These are phyloP conservation scores for Bradypus variegatus DNA, from an alignment of 2,797 vertebrate genomes.

Conservation along the genomic window DNA sequence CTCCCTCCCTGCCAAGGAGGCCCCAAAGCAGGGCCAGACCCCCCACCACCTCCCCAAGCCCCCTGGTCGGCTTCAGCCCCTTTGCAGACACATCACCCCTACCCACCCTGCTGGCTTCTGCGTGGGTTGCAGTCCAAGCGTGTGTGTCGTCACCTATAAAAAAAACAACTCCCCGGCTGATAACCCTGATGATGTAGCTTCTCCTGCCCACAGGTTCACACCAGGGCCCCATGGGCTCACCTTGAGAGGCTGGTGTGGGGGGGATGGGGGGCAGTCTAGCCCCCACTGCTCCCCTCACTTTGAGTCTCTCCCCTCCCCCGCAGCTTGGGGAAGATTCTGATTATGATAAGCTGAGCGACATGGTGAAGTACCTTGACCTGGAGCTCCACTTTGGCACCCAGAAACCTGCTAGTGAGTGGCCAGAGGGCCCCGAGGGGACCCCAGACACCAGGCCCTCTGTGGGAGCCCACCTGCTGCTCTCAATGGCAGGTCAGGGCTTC, in stretches of 20 bases:
- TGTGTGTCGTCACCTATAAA: background rate
- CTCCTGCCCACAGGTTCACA: background rate
- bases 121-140: no score
- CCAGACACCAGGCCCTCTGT: no score
- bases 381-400: slow-evolving; percentile 97
- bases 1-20: background rate
- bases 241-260: background rate
- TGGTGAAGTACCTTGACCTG: slow-evolving; percentile 97
- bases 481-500: background rate
- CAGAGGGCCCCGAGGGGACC: background rate
- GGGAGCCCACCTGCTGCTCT: background rate
- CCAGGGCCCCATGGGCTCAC: background rate
- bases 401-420: slow-evolving; percentile 86
- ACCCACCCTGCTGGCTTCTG: background rate
- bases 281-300: background rate
- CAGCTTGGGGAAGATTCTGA: slow-evolving; percentile 95
- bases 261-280: background rate
- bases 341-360: slow-evolving; percentile 95
- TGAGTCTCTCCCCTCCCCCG: slow-evolving; percentile 5
- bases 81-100: background rate
- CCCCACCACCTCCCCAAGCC: background rate
- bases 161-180: accelerated
- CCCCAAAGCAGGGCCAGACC: background rate
- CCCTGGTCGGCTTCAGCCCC: background rate
- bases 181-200: background rate